A percentile compares a stretch with the other conserved stretches of the same genome.
These are phyloP conservation scores for Hirtodrosophila confusa DNA, from an alignment of 2,888 invertebrate genomes.

Conservation along the genomic window DNA sequence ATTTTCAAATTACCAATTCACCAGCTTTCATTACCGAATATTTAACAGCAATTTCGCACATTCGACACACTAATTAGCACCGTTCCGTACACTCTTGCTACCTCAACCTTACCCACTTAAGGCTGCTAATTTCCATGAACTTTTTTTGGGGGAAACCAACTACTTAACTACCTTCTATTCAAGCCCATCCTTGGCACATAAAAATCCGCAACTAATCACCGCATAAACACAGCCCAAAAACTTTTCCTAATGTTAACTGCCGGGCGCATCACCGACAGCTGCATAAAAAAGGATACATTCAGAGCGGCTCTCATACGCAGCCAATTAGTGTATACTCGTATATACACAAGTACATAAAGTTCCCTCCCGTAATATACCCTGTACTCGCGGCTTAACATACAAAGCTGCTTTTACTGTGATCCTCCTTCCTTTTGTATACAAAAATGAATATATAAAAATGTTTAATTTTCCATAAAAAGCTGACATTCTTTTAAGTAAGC, in stretches of 20 bases:
- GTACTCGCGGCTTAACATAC: background rate
- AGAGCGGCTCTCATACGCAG: slow-evolving; percentile 35
- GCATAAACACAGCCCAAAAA: slow-evolving; percentile 60
- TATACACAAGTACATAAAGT: slow-evolving; percentile 19
- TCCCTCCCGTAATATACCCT: slow-evolving; percentile 29
- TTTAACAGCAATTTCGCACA: slow-evolving; percentile 38
- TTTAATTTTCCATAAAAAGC: too few relatives aligned
- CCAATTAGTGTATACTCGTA: slow-evolving; percentile 51
- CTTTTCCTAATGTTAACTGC: slow-evolving; percentile 52
- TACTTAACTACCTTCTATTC: slow-evolving; percentile 45
- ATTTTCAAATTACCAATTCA: slow-evolving; percentile 9
- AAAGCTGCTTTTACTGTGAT: too few relatives aligned
- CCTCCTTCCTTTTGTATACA: too few relatives aligned
- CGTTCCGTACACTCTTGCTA: background rate
- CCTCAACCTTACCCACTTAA: slow-evolving; percentile 27
- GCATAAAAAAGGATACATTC: slow-evolving; percentile 43
- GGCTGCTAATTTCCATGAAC: slow-evolving; percentile 50
- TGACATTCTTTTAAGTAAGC: too few relatives aligned
- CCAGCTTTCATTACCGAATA: slow-evolving; percentile 19
- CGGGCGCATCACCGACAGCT: slow-evolving; percentile 35
- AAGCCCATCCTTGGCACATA: slow-evolving; percentile 46
- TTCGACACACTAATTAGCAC: slow-evolving; percentile 51
- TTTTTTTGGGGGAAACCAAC: slow-evolving; percentile 17
- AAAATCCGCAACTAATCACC: slow-evolving; percentile 65
- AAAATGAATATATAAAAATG: too few relatives aligned